A percentile compares a stretch with the other conserved stretches of the same genome.
Conservation (phyloP, 2,888 invertebrate genomes). For the Tipula confusa region DNA sequence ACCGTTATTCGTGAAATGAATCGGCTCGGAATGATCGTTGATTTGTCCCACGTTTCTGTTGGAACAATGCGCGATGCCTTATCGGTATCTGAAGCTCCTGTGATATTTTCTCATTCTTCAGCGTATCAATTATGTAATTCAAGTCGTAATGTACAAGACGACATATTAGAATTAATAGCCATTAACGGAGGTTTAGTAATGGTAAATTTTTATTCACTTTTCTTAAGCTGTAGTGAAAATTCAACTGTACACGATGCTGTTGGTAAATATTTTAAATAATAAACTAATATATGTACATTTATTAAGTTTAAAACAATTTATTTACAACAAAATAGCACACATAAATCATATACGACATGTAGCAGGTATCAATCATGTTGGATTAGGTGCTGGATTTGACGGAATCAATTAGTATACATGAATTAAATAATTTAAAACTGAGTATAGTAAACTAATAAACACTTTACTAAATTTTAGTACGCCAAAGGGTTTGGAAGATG, state of each 20-base stretch:
- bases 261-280: slow-evolving; percentile 53
- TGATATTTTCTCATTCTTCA: slow-evolving; percentile 82
- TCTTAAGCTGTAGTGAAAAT: slow-evolving; percentile 68
- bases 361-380: slow-evolving; percentile 83
- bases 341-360: slow-evolving; percentile 83
- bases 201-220: slow-evolving; percentile 81
- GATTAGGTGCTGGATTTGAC: slow-evolving; percentile 83
- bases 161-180: slow-evolving; percentile 65
- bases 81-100: slow-evolving; percentile 71
- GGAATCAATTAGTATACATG: slow-evolving; percentile 84
- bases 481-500: slow-evolving; percentile 76
- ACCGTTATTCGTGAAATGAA: slow-evolving; percentile 83
- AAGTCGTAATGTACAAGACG: slow-evolving; percentile 75
- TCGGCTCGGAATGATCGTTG: slow-evolving; percentile 82
- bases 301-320: slow-evolving; percentile 27
- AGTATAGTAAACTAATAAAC: neutral
- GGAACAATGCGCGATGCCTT: slow-evolving; percentile 78
- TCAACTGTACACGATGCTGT: slow-evolving; percentile 76
- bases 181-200: slow-evolving; percentile 78
- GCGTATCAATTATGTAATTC: slow-evolving; percentile 76
- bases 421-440: neutral
- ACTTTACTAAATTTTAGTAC: slow-evolving; percentile 54
- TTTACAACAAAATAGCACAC: slow-evolving; percentile 63
- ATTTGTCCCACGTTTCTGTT: slow-evolving; percentile 74
- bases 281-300: neutral